Conservation (phyloP, 2,888 invertebrate species). For the Sinodicranocentrus sp. region DNA sequence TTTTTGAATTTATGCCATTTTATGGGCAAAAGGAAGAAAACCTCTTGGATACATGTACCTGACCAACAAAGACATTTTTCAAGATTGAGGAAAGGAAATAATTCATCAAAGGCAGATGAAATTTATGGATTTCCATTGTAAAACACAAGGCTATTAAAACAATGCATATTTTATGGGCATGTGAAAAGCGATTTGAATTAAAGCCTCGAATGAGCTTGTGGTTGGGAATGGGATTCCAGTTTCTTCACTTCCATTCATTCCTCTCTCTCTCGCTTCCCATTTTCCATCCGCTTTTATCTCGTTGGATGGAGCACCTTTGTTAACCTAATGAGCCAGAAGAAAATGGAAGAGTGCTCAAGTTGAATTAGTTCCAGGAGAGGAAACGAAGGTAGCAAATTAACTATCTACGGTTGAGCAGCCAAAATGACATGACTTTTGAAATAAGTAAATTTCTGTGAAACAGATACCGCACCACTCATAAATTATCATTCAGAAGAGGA, state of each 20-base stretch:
- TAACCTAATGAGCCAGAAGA: slow-evolving; percentile 70
- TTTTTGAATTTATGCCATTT: too few species aligned
- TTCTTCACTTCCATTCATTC: slow-evolving; percentile 10
- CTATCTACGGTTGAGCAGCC: slow-evolving; percentile 54
- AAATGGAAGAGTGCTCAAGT: slow-evolving; percentile 36
- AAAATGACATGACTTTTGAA: slow-evolving; percentile 66
- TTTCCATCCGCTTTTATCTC: slow-evolving; percentile 61
- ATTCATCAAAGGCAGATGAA: slow-evolving; percentile 48
- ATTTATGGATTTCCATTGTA: slow-evolving; percentile 38
- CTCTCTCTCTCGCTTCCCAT: slow-evolving; percentile 28
- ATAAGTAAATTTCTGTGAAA: slow-evolving; percentile 65
- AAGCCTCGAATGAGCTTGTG: not conserved
- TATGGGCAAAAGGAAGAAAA: too few species aligned
- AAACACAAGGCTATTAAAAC: slow-evolving; percentile 29
- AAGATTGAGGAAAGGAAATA: slow-evolving; percentile 46
- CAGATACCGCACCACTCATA: slow-evolving; percentile 54
- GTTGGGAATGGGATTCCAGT: too few species aligned
- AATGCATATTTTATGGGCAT: slow-evolving; percentile 43
- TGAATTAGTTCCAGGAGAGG: slow-evolving; percentile 42
- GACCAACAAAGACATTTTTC: not conserved
- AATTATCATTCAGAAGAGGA: slow-evolving; percentile 44
- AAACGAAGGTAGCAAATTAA: slow-evolving; percentile 58
- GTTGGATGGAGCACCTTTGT: slow-evolving; percentile 64
- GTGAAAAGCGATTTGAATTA: slow-evolving; percentile 43
- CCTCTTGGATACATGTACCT: too few species aligned